Percentiles rank a stretch among this genome's conserved stretches.
Conservation (phyloP, 2,888 invertebrate species). For the Epirrita christyi region DNA sequence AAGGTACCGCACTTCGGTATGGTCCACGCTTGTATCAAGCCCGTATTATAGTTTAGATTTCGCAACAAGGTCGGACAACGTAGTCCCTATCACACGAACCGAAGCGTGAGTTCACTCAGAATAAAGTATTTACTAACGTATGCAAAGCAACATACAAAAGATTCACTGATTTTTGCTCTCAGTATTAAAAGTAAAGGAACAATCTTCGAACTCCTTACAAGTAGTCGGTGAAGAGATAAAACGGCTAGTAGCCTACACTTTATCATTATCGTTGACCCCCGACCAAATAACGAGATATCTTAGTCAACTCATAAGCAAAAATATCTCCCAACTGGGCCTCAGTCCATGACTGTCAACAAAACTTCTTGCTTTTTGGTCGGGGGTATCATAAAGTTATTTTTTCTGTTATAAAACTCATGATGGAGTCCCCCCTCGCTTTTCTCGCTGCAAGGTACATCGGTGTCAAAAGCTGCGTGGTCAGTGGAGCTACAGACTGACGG, state of each 20-base stretch:
- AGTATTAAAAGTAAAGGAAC: slow-evolving; percentile 20
- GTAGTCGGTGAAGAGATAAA: slow-evolving; percentile 8
- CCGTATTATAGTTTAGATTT: background rate
- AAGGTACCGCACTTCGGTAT: background rate
- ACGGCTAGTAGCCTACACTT: slow-evolving; percentile 11
- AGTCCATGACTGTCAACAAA: too few relatives aligned
- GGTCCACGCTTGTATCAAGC: background rate
- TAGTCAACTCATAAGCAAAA: background rate
- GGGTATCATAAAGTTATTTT: slow-evolving; percentile 16
- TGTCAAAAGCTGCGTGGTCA: slow-evolving; percentile 19
- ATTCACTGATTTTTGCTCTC: background rate
- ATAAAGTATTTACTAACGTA: slow-evolving; percentile 12
- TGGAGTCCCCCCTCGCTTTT: background rate
- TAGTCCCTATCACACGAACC: background rate
- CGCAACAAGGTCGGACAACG: background rate
- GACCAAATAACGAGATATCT: slow-evolving; percentile 26
- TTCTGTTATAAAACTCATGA: slow-evolving; percentile 2
- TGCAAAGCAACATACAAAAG: slow-evolving; percentile 7
- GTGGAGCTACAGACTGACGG: slow-evolving; percentile 6
- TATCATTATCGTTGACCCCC: slow-evolving; percentile 25
- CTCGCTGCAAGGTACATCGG: slow-evolving; percentile 13
- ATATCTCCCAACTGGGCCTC: too few relatives aligned
- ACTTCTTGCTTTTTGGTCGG: slow-evolving; percentile 28
- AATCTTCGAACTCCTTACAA: slow-evolving; percentile 3
- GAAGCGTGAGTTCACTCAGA: background rate